Evolutionary conservation across 2,888 invertebrate genomes (phyloP).

Genomic region (Acleris laterana): DNA sequence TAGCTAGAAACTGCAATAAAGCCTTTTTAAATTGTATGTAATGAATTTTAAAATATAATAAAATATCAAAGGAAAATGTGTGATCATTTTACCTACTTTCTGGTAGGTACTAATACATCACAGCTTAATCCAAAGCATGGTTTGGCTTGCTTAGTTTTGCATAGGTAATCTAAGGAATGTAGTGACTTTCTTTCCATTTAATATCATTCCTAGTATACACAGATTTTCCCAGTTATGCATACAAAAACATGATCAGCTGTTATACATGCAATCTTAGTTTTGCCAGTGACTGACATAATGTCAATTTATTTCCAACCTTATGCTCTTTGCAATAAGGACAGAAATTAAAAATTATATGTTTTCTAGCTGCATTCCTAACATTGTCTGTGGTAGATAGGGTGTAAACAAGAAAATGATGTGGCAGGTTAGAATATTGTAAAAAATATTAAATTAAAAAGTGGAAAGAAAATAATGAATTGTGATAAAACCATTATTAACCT

Average conservation of each 20-base stretch:
- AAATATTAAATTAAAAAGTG: not conserved
- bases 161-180: no score
- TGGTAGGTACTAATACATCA: no score
- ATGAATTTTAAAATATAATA: no score
- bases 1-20: not conserved
- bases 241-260: slow-evolving; percentile 37
- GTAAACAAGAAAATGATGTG: not conserved
- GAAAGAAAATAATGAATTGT: no score
- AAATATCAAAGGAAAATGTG: no score
- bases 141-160: no score
- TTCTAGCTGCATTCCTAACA: not conserved
- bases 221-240: not conserved
- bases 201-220: not conserved
- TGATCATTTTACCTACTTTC: no score
- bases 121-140: no score
- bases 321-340: not conserved
- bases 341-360: not conserved
- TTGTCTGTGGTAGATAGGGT: not conserved
- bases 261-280: slow-evolving; percentile 27
- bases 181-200: no score
- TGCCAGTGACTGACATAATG: slow-evolving; percentile 2
- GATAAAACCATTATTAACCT: no score
- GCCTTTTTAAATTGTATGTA: no score
- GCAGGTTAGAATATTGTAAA: not conserved
- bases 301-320: slow-evolving; percentile 9